Percentiles rank a stretch among this genome's conserved stretches.
Evolutionary conservation across 1,140 invertebrate genomes (phyloP).

Genomic region (Bombus confusus): DNA sequence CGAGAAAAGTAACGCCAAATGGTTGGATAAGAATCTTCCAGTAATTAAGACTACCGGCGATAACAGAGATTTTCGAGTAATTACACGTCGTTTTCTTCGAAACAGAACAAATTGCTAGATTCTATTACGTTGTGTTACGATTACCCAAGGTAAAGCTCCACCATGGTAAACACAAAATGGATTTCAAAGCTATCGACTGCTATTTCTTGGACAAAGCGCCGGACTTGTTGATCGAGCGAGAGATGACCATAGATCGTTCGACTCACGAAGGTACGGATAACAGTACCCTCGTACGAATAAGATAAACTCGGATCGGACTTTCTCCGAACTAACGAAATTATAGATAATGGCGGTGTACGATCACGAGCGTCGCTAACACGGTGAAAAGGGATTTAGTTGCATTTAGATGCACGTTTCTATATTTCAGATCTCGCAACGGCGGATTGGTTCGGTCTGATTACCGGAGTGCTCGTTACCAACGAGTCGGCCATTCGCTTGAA

Average conservation of each 20-base stretch:
- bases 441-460: constrained; percentile 75
- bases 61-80: constrained; percentile 47
- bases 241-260: constrained; percentile 70
- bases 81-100: neutral
- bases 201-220: constrained; percentile 51
- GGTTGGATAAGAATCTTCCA: constrained; percentile 52
- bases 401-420: neutral
- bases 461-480: constrained; percentile 56
- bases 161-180: constrained; percentile 45
- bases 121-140: too few species aligned
- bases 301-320: constrained; percentile 10
- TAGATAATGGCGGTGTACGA: constrained; percentile 32
- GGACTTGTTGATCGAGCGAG: constrained; percentile 42
- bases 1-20: constrained; percentile 13
- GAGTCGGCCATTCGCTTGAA: constrained; percentile 60
- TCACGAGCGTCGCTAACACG: neutral
- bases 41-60: constrained; percentile 36
- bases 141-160: constrained; percentile 56
- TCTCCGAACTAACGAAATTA: constrained; percentile 44
- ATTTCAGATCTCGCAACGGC: constrained; percentile 60
- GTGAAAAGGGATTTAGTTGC: neutral
- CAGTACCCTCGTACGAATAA: constrained; percentile 25
- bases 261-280: constrained; percentile 62
- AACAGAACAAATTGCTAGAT: neutral
- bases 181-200: constrained; percentile 59